These are phyloP conservation scores for Diabrotica virgifera DNA, from an alignment of 1,140 invertebrate genomes.

Conservation along the genomic window DNA sequence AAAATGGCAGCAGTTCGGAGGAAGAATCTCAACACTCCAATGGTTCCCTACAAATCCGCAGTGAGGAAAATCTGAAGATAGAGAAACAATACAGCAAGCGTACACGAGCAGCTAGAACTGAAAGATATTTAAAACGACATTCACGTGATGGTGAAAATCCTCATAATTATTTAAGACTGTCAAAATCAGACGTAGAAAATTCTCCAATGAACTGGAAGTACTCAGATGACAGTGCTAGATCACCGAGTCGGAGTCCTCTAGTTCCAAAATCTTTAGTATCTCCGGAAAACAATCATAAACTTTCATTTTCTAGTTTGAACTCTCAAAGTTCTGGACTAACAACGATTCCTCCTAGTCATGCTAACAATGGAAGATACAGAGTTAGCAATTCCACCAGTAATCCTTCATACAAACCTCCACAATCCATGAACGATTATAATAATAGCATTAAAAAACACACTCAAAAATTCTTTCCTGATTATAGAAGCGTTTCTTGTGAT, in stretches of 20 bases:
- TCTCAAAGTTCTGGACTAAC: conserved; percentile 38
- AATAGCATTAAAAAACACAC: conserved; percentile 22
- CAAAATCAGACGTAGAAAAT: conserved; percentile 42
- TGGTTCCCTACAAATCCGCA: conserved; percentile 63
- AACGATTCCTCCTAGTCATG: conserved; percentile 46
- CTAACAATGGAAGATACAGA: conserved; percentile 33
- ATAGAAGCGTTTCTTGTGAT: conserved; percentile 43
- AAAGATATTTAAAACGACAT: conserved; percentile 72
- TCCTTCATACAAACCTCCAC: conserved; percentile 38
- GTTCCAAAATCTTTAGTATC: conserved; percentile 15
- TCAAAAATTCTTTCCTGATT: conserved; percentile 30
- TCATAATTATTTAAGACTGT: conserved; percentile 39
- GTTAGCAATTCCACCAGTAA: conserved; percentile 42
- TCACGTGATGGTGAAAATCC: conserved; percentile 65
- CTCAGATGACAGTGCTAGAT: conserved; percentile 35
- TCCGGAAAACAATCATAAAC: conserved; percentile 21
- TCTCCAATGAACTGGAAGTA: conserved; percentile 29
- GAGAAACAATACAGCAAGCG: conserved; percentile 54
- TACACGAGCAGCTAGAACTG: conserved; percentile 68
- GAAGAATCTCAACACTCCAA: conserved; percentile 66
- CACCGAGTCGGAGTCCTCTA: conserved; percentile 38
- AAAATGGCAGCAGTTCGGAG: conserved; percentile 62
- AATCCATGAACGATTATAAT: conserved; percentile 42
- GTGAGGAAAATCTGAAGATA: conserved; percentile 62
- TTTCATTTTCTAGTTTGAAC: conserved; percentile 24